Evolutionary conservation across 2,113 vertebrate species (phyloP).

Genomic region (Rhea americana): DNA sequence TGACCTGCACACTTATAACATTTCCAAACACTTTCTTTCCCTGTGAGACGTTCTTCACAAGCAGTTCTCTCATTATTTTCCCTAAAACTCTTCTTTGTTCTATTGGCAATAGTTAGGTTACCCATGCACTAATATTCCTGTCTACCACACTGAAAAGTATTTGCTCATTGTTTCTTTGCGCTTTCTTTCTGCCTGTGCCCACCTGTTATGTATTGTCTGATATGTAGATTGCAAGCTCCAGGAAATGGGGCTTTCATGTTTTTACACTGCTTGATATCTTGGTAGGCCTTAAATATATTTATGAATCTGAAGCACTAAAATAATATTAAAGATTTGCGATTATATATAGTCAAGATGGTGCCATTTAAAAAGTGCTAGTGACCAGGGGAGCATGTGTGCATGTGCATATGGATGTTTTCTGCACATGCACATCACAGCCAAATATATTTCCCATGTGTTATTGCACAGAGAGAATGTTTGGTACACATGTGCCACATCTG

Average conservation of each 20-base stretch:
- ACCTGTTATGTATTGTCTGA: background rate
- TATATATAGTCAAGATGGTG: background rate
- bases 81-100: background rate
- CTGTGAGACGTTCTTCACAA: background rate
- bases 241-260: background rate
- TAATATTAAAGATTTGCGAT: background rate
- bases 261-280: background rate
- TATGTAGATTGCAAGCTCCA: background rate
- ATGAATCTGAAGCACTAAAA: background rate
- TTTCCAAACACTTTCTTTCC: background rate
- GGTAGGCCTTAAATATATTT: background rate
- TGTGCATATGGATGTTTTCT: background rate
- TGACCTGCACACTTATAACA: background rate
- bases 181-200: background rate
- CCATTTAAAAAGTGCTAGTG: background rate
- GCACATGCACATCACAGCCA: fast-evolving
- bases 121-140: background rate
- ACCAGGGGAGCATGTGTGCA: fast-evolving
- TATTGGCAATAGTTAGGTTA: background rate
- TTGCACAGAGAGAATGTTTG: background rate
- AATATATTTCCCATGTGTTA: fast-evolving
- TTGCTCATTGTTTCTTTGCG: background rate
- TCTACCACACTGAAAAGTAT: background rate
- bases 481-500: background rate
- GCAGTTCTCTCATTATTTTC: background rate